A percentile compares a stretch with the other conserved stretches of the same genome.
Conservation (phyloP, 2,888 invertebrate species). For the Xylophagus ater region DNA sequence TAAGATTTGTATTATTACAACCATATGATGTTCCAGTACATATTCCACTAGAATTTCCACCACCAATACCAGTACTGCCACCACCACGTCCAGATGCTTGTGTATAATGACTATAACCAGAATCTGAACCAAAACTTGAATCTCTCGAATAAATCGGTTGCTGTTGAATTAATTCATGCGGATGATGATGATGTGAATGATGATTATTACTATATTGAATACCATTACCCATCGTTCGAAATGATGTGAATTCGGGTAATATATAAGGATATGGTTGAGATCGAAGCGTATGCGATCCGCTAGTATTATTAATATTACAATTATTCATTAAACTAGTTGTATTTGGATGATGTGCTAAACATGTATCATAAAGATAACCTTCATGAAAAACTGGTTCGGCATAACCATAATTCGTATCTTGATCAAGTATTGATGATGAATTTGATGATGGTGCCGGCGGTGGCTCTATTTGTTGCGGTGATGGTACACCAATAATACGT, state of each 20-base stretch:
- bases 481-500: conserved; percentile 27
- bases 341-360: conserved; percentile 19
- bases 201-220: conserved; percentile 11
- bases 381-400: conserved; percentile 65
- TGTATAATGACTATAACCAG: conserved; percentile 65
- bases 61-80: conserved; percentile 8
- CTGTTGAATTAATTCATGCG: conserved; percentile 10
- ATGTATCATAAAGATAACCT: conserved; percentile 62
- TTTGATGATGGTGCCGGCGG: not conserved
- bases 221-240: conserved; percentile 15
- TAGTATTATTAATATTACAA: conserved; percentile 24
- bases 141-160: conserved; percentile 50
- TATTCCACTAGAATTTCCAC: conserved; percentile 1
- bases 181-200: conserved; percentile 16
- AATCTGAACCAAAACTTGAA: conserved; percentile 73
- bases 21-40: conserved; percentile 10
- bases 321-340: too few relatives aligned
- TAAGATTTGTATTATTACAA: conserved; percentile 12
- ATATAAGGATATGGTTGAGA: conserved; percentile 42
- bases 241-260: conserved; percentile 16
- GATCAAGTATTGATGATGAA: conserved; percentile 17
- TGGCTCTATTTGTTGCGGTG: not conserved
- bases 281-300: conserved; percentile 13
- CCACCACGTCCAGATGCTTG: conserved; percentile 33
- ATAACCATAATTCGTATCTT: conserved; percentile 40